A percentile compares a stretch with the other conserved stretches of the same genome.
Evolutionary conservation across 2,797 vertebrate genomes (phyloP).

Genomic region (Pogoniulus pusillus): DNA sequence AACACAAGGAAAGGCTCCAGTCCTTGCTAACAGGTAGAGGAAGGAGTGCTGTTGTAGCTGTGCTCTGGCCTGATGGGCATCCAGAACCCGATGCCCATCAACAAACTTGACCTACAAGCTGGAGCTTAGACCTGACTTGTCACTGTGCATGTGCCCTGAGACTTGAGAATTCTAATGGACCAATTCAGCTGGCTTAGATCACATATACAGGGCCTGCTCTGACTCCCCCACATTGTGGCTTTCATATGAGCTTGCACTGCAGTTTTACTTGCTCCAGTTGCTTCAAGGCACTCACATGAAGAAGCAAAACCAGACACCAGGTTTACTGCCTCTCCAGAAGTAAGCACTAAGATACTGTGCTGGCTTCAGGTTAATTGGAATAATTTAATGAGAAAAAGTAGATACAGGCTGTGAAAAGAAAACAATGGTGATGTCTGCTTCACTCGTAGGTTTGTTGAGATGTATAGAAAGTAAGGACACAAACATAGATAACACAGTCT

Average conservation of each 20-base stretch:
- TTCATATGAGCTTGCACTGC: neutral
- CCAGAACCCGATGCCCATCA: neutral
- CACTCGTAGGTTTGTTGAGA: too few species aligned
- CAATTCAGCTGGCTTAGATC: neutral
- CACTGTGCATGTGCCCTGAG: too few species aligned
- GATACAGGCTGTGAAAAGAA: too few species aligned
- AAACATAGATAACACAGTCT: too few species aligned
- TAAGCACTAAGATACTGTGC: too few species aligned
- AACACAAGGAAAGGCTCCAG: fast-evolving
- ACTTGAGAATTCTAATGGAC: neutral
- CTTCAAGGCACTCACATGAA: neutral
- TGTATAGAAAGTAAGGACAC: too few species aligned
- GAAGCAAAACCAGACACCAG: neutral
- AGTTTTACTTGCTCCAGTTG: neutral
- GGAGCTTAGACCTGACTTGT: neutral
- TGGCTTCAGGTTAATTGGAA: too few species aligned
- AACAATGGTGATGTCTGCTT: too few species aligned
- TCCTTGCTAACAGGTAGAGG: neutral
- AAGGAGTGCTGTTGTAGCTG: fast-evolving
- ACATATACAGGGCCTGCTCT: neutral
- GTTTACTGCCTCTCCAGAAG: neutral
- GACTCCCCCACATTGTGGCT: fast-evolving
- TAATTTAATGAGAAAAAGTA: too few species aligned
- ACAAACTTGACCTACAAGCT: neutral
- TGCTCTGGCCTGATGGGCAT: neutral